Conservation (phyloP, 2,797 vertebrate species). For the Coendou prehensilis region DNA sequence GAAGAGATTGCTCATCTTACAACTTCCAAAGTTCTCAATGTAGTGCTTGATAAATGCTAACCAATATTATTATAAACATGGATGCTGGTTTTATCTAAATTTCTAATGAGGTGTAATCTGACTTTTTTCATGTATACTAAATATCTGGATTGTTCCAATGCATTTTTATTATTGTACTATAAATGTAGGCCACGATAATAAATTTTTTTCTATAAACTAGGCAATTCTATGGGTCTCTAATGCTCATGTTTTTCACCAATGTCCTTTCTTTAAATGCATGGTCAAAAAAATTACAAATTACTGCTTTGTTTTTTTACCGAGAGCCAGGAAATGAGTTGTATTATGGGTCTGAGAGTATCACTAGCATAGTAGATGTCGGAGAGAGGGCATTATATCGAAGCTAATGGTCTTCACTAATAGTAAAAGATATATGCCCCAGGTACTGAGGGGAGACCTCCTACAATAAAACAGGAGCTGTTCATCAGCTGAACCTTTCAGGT, state of each 20-base stretch:
- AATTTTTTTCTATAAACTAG: background rate
- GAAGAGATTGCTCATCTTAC: background rate
- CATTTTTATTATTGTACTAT: background rate
- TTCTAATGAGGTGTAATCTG: background rate
- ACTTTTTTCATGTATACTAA: background rate
- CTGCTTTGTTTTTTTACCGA: slow-evolving; percentile 81
- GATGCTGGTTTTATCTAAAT: background rate
- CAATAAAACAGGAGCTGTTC: slow-evolving; percentile 74
- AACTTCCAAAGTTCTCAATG: background rate
- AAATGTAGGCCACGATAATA: background rate
- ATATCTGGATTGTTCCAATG: background rate
- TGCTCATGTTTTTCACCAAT: slow-evolving; percentile 60
- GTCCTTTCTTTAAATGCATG: slow-evolving; percentile 69
- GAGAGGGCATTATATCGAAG: slow-evolving; percentile 79
- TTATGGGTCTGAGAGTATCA: slow-evolving; percentile 77
- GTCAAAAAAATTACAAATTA: slow-evolving; percentile 75
- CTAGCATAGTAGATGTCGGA: slow-evolving; percentile 80
- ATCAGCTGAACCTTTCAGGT: slow-evolving; percentile 86
- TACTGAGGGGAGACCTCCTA: slow-evolving; percentile 82
- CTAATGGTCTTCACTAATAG: slow-evolving; percentile 86
- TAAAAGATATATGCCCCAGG: slow-evolving; percentile 79
- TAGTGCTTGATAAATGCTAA: background rate
- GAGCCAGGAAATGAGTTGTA: slow-evolving; percentile 83
- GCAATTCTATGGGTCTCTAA: background rate
- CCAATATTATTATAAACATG: background rate